Evolutionary conservation across 2,113 vertebrate genomes (phyloP).

Genomic region (Bettongia penicillata): DNA sequence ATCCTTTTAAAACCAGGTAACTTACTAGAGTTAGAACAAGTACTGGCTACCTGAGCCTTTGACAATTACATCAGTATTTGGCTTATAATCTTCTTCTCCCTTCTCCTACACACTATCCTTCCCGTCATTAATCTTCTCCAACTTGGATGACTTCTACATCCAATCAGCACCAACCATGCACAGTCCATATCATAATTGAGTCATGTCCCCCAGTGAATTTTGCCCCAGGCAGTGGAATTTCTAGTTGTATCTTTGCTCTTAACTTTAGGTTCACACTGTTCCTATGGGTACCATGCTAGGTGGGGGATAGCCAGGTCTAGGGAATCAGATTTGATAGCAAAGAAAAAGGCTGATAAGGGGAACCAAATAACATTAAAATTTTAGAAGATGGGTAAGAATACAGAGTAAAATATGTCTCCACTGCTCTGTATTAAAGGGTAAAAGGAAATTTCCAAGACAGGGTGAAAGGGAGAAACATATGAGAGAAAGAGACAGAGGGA

Average conservation of each 20-base stretch:
- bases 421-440: not conserved
- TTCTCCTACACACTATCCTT: not conserved
- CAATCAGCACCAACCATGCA: not conserved
- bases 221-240: not conserved
- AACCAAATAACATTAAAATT: not conserved
- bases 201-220: not conserved
- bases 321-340: not conserved
- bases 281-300: not conserved
- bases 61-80: not conserved
- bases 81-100: not conserved
- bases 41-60: not conserved
- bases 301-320: not conserved
- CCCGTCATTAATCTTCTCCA: not conserved
- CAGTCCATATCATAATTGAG: not conserved
- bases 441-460: not conserved
- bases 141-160: not conserved
- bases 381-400: not conserved
- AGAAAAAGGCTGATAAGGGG: not conserved
- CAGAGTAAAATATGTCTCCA: not conserved
- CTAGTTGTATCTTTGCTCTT: not conserved
- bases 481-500: not conserved
- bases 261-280: not conserved
- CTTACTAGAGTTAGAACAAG: not conserved
- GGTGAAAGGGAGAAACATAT: not conserved
- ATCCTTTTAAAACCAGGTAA: slow-evolving; percentile 20